phyloP scores from a whole-genome alignment of 2,797 vertebrate species.

The Siniperca obscura region DNA sequence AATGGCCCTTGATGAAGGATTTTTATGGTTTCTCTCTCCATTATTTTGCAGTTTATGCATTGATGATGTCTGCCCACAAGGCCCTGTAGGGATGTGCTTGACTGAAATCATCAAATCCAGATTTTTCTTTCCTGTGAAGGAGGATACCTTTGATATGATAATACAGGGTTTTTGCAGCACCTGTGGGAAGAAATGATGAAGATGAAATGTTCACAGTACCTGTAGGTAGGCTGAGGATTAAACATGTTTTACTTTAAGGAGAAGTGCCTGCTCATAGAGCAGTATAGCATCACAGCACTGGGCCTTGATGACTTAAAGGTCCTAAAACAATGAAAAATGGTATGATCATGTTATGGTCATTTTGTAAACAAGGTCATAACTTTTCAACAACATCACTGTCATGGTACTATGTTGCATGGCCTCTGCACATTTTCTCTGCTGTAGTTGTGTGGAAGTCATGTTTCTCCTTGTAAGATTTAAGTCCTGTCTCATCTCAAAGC shows the following conservation, averaged over 20 bases:
- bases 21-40: constrained; percentile 73
- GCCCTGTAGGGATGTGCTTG: constrained; percentile 58
- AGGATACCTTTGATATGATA: constrained; percentile 79
- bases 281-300: background rate
- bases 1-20: constrained; percentile 75
- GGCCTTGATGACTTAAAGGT: background rate
- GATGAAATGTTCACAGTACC: constrained; percentile 55
- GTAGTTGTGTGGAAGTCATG: constrained; percentile 55
- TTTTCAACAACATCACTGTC: constrained; percentile 18
- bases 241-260: constrained; percentile 48
- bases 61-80: constrained; percentile 71
- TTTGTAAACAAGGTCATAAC: constrained; percentile 37
- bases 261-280: constrained; percentile 23
- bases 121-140: constrained; percentile 66
- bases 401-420: background rate
- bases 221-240: constrained; percentile 57
- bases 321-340: constrained; percentile 24
- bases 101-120: constrained; percentile 74
- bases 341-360: constrained; percentile 7
- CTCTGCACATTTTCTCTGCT: constrained; percentile 21
- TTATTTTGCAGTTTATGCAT: constrained; percentile 80
- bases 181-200: constrained; percentile 46
- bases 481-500: constrained; percentile 72
- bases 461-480: constrained; percentile 73
- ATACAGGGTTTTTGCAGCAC: constrained; percentile 59